Base-by-base conservation (phyloP, 2,113 vertebrate species). In the Phrynosoma platyrhinos region DNA sequence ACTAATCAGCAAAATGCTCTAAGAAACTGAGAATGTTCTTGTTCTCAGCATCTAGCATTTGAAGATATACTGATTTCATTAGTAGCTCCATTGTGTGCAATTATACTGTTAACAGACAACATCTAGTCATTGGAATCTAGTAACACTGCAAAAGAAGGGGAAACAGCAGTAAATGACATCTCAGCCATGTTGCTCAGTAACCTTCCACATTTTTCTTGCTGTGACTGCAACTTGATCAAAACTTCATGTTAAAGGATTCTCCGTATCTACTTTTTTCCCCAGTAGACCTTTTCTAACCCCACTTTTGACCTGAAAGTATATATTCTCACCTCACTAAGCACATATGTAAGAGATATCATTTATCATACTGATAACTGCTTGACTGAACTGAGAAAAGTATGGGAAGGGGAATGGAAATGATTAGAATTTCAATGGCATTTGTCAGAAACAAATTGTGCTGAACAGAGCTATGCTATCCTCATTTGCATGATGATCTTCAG, bases 81-180 rank as follows among this genome's bases (percentile, higher is more conserved):
- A 62, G 14, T 13, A 58, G 30, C 23, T 47, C 47, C 5, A 47
- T 4, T 47, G 47, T 47, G 5, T 47, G 47, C 25, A 85, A 4
- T n/a, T 42, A 27, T 30, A 5, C 90, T 83, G 27, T 16, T 68
- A 71, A 58, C 18, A 81, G 9, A 25, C 10, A 64, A 40, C 14
- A 40, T 74, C 18, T 90, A 58, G 18, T 58, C 55, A 72, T 7
- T 69, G 16, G 14, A 62, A 6, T 72, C 84, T 0, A 30, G 32
- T 75, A 85, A 75, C 2, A 89, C 71, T 42, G 58, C 58, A 47
- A 66, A 20, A 85, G 23, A 76, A 7, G 30, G 72, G 36, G 87
- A 89, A 84, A 90, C 69, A 90, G 69, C 79, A 90, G n/a, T 32
- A 89, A 90, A 25, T 84, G 84, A 84, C 85, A 85, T 85, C 77